Conservation (phyloP, 2,797 vertebrate genomes). For the Acanthis flammea region DNA sequence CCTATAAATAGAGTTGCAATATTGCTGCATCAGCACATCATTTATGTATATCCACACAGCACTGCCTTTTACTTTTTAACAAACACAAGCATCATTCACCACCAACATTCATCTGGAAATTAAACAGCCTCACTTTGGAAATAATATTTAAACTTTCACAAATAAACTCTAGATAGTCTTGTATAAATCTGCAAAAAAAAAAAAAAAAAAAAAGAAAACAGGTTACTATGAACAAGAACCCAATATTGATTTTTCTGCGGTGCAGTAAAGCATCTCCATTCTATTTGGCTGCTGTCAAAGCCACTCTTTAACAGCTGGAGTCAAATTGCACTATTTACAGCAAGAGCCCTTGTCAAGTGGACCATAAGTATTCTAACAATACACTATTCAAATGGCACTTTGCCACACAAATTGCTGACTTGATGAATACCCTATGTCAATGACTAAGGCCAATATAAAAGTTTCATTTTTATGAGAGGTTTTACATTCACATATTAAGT, state of each 20-base stretch:
- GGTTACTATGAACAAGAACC: constrained; percentile 90
- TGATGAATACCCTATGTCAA: constrained; percentile 80
- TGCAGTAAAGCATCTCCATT: constrained; percentile 86
- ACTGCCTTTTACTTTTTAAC: neutral
- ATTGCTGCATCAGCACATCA: neutral
- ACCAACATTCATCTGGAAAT: constrained; percentile 30
- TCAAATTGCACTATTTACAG: constrained; percentile 99
- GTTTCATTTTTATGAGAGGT: constrained; percentile 77
- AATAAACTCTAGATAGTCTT: constrained; percentile 67
- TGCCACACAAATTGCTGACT: constrained; percentile 83
- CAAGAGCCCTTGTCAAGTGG: constrained; percentile 88
- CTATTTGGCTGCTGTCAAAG: constrained; percentile 96
- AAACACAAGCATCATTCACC: neutral
- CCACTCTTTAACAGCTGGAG: constrained; percentile 97
- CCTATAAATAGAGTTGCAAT: neutral
- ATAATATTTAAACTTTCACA: constrained; percentile 71
- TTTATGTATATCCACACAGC: neutral
- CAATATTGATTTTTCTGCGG: constrained; percentile 94
- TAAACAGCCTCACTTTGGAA: constrained; percentile 34
- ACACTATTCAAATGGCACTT: constrained; percentile 85
- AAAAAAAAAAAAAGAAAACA: constrained; percentile 79
- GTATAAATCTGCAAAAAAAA: constrained; percentile 77
- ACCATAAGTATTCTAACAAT: constrained; percentile 84
- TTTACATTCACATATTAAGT: constrained; percentile 74
- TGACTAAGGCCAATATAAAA: constrained; percentile 76